These are phyloP conservation scores for Chrysaora quinquecirrha DNA, from an alignment of 30 jellyfish, hydroid and myxozoan species.

Conservation along the genomic window DNA sequence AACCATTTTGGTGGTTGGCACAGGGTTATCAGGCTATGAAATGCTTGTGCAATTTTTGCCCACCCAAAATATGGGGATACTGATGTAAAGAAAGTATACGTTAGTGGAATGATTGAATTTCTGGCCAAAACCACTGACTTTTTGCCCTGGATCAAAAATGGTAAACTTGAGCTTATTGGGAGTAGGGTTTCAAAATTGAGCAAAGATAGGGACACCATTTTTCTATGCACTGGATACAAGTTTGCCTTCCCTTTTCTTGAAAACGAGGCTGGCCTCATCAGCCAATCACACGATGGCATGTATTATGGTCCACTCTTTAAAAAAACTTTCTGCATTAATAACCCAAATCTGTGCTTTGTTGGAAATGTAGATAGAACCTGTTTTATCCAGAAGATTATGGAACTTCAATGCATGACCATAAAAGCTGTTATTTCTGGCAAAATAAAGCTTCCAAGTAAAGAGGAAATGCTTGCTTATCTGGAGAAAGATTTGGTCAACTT, in stretches of 20 bases:
- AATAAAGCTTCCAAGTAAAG: conserved; percentile 31
- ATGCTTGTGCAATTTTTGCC: conserved; percentile 43
- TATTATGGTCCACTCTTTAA: conserved; percentile 36
- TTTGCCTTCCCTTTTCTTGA: conserved; percentile 34
- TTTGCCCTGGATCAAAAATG: conserved; percentile 8
- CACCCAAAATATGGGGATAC: conserved; percentile 11
- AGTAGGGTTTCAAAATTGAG: not conserved
- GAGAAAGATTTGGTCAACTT: conserved; percentile 14
- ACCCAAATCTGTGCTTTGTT: conserved; percentile 41
- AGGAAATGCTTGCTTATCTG: not conserved
- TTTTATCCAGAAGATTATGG: conserved; percentile 26
- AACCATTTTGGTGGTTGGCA: conserved; percentile 32
- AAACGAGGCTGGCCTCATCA: not conserved
- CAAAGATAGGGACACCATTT: conserved; percentile 4
- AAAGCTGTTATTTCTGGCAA: conserved; percentile 5
- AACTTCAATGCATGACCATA: conserved; percentile 7
- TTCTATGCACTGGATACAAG: conserved; percentile 38
- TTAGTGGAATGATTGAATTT: conserved; percentile 5
- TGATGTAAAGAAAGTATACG: conserved; percentile 22
- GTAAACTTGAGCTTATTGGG: conserved; percentile 22
- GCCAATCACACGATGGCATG: not conserved
- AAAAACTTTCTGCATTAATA: conserved; percentile 26
- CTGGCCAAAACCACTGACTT: conserved; percentile 12
- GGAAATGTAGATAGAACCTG: conserved; percentile 40
- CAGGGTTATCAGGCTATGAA: conserved; percentile 33